Evolutionary conservation across 1,140 invertebrate species (phyloP).

Genomic region (Probaryconus sp.): DNA sequence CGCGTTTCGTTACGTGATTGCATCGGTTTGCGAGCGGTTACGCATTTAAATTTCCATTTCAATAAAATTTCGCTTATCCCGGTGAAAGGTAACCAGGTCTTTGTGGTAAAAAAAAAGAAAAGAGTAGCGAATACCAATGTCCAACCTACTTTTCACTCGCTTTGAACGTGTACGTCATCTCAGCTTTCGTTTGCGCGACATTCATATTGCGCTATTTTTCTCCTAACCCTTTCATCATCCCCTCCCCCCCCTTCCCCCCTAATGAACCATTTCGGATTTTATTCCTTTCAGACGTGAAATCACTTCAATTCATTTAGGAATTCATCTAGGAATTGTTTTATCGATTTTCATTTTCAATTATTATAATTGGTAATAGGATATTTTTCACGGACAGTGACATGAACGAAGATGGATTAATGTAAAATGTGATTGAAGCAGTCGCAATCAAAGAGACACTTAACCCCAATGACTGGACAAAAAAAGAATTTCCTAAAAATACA

Average conservation of each 20-base stretch:
- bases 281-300: constrained; percentile 14
- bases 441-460: too few relatives aligned
- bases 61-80: constrained; percentile 53
- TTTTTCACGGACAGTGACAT: too few relatives aligned
- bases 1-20: constrained; percentile 50
- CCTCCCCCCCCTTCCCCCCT: too few relatives aligned
- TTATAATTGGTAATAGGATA: too few relatives aligned
- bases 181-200: constrained; percentile 38
- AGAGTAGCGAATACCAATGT: constrained; percentile 37
- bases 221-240: neutral
- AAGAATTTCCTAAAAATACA: too few relatives aligned
- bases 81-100: constrained; percentile 47
- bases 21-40: constrained; percentile 48
- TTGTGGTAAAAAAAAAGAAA: too few relatives aligned
- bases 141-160: constrained; percentile 46
- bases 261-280: constrained; percentile 7
- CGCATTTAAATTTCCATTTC: constrained; percentile 56
- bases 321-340: constrained; percentile 3
- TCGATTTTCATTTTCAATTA: constrained; percentile 11
- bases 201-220: constrained; percentile 16
- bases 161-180: constrained; percentile 18
- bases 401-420: too few relatives aligned
- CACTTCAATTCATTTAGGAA: constrained; percentile 21
- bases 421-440: too few relatives aligned
- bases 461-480: too few relatives aligned